Evolutionary conservation across 53 echinoderm and acorn worm genomes (phyloP), one percentile per base, ranked within the genome.

Genomic region (Apostichopus leukothele): DNA sequence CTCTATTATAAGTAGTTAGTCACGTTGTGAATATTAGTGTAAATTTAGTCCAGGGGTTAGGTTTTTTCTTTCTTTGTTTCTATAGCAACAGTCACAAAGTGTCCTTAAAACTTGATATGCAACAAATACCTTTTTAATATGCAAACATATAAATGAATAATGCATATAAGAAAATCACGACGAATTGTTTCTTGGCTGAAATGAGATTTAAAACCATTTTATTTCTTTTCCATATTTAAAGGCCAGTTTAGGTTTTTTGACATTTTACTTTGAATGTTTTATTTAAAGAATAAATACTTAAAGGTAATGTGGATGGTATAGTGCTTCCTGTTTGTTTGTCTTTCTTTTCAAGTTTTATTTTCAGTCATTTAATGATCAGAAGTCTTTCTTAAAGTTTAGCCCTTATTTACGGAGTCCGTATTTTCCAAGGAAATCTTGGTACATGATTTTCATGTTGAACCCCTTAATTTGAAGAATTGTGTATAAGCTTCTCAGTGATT

Each of bases 1-100:
- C 81, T 57, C 22, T 81, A 20, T 81, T 81, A 54, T 79, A 19
- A 61, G 78, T 80, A 80, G 80, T 55, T 80, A 54, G 80, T 23
- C 59, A 50, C 51, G 3, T 53, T 80, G 59, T 80, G 59, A 80
- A 80, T 80, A 53, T 68, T 68, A 68, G 68, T 80, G 80, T 80
- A 80, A 80, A 80, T 80, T 39, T 80, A 80, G 16, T 54, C 59
- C 52, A 26, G 51, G 5, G 77, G 77, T 77, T 26, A 18, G 50
- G 50, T 26, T 51, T 1, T 25, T 25, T 23, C 23, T 25, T 52
- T 51, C 77, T 52, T 27, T 50, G 50, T 80, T 14, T 80, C 68
- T 16, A 68, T 68, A 16, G 57, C 16, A 80, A 57, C 54, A 80
- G 10, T 80, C 80, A 79, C 79, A 9, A 80, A 80, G 80, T 80